Evolutionary conservation across 2,113 vertebrate genomes (phyloP).

Genomic region (Cyphotilapia sp.): DNA sequence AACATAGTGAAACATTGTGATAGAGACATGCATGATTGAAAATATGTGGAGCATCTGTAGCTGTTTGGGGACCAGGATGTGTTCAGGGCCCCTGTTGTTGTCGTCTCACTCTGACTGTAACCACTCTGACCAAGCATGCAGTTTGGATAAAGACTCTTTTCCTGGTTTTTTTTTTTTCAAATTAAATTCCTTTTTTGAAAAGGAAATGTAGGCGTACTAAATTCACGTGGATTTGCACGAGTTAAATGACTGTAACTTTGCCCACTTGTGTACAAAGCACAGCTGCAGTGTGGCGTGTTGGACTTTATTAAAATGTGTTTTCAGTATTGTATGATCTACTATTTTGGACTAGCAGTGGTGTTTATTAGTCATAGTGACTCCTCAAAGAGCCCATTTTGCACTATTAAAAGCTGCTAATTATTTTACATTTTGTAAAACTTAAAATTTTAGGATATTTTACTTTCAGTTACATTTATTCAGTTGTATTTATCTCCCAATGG

Average conservation of each 20-base stretch:
- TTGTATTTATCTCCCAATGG: not conserved
- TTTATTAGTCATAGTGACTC: not conserved
- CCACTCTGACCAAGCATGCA: not conserved
- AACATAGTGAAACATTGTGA: not conserved
- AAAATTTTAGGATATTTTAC: not conserved
- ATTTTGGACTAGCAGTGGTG: not conserved
- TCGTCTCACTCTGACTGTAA: not conserved
- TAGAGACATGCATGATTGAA: not conserved
- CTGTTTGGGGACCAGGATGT: not conserved
- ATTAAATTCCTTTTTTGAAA: not conserved
- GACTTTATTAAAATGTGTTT: not conserved
- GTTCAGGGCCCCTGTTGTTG: not conserved
- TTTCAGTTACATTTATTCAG: not conserved
- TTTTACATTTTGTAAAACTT: not conserved
- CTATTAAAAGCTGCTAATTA: not conserved
- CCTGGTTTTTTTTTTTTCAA: not conserved
- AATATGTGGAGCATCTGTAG: not conserved
- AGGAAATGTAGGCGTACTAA: accelerated
- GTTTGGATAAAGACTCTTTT: not conserved
- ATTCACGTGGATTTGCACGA: not conserved
- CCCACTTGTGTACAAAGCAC: not conserved
- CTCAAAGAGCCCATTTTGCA: not conserved
- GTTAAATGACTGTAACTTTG: accelerated
- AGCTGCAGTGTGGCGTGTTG: not conserved
- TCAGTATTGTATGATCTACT: not conserved